phyloP scores from a whole-genome alignment of 2,113 vertebrate species.

The Otus sunia region DNA sequence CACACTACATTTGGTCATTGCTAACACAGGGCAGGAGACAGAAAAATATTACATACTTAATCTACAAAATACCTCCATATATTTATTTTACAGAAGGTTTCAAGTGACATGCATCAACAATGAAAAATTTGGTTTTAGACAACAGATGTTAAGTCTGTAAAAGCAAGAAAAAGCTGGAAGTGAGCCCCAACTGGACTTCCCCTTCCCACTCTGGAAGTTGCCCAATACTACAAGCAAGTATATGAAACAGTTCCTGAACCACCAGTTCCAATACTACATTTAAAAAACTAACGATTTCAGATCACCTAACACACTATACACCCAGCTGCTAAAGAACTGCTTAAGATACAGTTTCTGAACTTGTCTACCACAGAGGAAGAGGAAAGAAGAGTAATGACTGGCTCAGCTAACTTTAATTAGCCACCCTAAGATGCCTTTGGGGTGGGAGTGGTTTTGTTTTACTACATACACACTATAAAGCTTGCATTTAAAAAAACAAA shows the following conservation, averaged over 20 bases:
- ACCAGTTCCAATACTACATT: neutral
- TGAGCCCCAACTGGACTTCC: neutral
- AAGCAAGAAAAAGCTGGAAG: neutral
- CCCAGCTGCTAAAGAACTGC: neutral
- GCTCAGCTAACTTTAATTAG: neutral
- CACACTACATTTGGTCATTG: neutral
- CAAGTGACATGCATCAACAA: neutral
- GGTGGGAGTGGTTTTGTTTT: neutral
- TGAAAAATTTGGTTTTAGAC: neutral
- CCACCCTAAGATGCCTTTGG: neutral
- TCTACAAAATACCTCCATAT: neutral
- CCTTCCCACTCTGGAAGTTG: neutral
- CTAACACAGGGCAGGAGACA: neutral
- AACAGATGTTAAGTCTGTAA: neutral
- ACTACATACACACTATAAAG: neutral
- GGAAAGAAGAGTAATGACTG: neutral
- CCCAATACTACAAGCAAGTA: neutral
- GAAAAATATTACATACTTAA: neutral
- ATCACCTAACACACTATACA: neutral
- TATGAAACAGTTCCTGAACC: neutral
- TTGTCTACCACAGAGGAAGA: neutral
- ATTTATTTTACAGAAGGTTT: neutral
- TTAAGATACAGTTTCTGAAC: neutral
- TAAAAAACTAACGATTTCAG: neutral
- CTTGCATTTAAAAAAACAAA: neutral